A percentile compares a stretch with the other conserved stretches of the same genome.
Evolutionary conservation across 2,113 vertebrate genomes (phyloP).

Genomic region (Scopus umbretta): DNA sequence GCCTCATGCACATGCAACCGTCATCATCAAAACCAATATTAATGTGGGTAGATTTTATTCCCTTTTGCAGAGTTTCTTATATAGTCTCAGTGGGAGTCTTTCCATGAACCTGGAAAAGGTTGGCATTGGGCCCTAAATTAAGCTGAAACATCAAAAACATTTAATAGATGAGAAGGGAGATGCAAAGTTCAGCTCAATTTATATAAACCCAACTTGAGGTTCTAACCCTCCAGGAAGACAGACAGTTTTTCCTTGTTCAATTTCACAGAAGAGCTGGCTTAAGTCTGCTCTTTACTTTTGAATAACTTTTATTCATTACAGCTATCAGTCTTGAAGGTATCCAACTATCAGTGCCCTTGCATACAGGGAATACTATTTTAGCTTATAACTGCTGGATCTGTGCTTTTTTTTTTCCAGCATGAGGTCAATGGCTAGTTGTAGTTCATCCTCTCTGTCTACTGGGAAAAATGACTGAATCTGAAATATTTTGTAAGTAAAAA

Average conservation of each 20-base stretch:
- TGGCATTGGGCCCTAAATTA: not conserved
- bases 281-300: not conserved
- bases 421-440: not conserved
- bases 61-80: not conserved
- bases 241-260: not conserved
- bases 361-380: not conserved
- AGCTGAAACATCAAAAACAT: not conserved
- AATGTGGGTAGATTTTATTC: not conserved
- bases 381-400: not conserved
- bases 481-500: not conserved
- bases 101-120: not conserved
- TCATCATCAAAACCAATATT: not conserved
- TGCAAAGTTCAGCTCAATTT: not conserved
- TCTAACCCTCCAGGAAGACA: not conserved
- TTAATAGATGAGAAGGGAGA: not conserved
- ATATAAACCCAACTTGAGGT: not conserved
- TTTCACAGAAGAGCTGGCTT: not conserved
- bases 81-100: not conserved
- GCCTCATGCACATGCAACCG: not conserved
- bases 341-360: not conserved
- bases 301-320: not conserved
- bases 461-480: not conserved
- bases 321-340: not conserved
- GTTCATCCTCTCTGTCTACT: not conserved
- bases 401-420: not conserved